These are phyloP conservation scores for Ceyx cyanopectus DNA, from an alignment of 2,113 vertebrate species.

Conservation along the genomic window DNA sequence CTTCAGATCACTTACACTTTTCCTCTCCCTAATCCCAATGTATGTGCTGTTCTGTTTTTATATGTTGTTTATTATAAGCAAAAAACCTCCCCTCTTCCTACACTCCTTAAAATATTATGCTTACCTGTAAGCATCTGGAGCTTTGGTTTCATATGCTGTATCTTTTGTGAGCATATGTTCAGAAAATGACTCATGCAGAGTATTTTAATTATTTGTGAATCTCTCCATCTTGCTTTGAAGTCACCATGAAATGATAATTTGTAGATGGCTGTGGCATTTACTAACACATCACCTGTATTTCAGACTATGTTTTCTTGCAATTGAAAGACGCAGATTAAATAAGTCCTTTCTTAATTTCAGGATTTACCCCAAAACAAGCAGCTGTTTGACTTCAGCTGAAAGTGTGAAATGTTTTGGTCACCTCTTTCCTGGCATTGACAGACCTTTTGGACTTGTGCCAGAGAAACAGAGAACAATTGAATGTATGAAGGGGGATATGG, in stretches of 20 bases:
- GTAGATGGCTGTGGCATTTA: not conserved
- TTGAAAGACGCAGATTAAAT: slow-evolving; percentile 2
- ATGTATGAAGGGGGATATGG: not conserved
- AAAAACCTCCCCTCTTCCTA: not conserved
- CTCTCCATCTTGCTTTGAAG: slow-evolving; percentile 16
- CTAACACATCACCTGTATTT: not conserved
- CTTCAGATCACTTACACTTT: too few relatives aligned
- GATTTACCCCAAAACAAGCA: not conserved
- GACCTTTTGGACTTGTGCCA: not conserved
- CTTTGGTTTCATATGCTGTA: not conserved
- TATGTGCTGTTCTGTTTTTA: too few relatives aligned
- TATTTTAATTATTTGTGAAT: slow-evolving; percentile 25
- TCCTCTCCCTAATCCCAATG: too few relatives aligned
- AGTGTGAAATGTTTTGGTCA: slow-evolving; percentile 2
- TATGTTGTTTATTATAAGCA: not conserved
- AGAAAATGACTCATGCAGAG: not conserved
- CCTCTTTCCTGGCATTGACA: slow-evolving; percentile 19
- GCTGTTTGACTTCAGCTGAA: slow-evolving; percentile 16
- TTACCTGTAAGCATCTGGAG: slow-evolving; percentile 31
- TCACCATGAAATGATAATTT: not conserved
- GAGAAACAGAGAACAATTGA: not conserved
- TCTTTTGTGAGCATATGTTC: not conserved
- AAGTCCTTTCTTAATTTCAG: slow-evolving; percentile 2
- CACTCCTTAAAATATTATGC: not conserved
- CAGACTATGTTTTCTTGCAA: not conserved